These are phyloP conservation scores for Caerostris extrusa DNA, from an alignment of 1,140 invertebrate genomes.

Conservation along the genomic window DNA sequence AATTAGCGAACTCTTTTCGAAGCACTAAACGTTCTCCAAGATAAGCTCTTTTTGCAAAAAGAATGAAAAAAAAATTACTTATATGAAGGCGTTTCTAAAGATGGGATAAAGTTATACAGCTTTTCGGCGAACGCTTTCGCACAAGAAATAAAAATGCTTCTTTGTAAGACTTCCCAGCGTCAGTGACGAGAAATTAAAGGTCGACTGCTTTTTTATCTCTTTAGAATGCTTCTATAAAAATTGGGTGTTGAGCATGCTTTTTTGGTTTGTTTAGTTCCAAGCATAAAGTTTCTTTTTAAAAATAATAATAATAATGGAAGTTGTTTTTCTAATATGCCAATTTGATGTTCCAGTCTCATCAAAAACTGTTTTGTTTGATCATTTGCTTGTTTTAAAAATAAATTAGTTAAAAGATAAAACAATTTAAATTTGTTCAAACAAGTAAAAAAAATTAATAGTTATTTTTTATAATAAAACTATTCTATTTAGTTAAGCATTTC, in stretches of 20 bases:
- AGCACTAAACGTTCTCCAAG: not conserved
- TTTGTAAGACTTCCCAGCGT: not conserved
- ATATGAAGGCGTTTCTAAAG: not conserved
- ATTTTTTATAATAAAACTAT: no score
- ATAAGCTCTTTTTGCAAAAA: not conserved
- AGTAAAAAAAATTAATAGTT: no score
- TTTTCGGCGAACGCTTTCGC: not conserved
- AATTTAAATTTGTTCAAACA: no score
- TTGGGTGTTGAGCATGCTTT: not conserved
- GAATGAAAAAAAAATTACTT: not conserved
- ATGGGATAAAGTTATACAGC: slow-evolving; percentile 4
- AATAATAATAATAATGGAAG: not conserved
- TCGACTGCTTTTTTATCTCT: not conserved
- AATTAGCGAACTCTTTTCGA: slow-evolving; percentile 22
- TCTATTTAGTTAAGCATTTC: no score
- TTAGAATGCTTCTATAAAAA: not conserved
- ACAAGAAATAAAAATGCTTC: slow-evolving; percentile 25
- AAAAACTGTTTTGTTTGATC: not conserved
- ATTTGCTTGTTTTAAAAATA: not conserved
- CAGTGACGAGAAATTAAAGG: slow-evolving; percentile 12
- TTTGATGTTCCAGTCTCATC: not conserved
- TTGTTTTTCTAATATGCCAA: not conserved
- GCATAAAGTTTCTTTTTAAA: not conserved
- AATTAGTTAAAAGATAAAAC: not conserved
- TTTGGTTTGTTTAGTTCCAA: no score